phyloP scores from a whole-genome alignment of 2,888 invertebrate genomes.

The Carcina quercana region DNA sequence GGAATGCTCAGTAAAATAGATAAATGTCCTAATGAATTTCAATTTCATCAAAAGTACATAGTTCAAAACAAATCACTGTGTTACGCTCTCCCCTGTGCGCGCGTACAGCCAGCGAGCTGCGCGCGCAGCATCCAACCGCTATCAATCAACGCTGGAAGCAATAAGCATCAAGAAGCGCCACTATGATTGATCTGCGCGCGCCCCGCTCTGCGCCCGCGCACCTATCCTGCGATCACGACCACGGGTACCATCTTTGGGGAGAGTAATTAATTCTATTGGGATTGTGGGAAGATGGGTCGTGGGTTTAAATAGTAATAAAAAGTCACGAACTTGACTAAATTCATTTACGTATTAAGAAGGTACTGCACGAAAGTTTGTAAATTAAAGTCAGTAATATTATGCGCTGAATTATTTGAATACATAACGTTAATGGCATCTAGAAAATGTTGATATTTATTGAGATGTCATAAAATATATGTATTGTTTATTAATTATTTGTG shows the following conservation, averaged over 20 bases:
- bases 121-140: conserved; percentile 16
- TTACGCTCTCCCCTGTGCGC: conserved; percentile 21
- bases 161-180: conserved; percentile 65
- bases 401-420: too few relatives aligned
- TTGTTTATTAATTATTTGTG: too few relatives aligned
- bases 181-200: conserved; percentile 54
- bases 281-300: too few relatives aligned
- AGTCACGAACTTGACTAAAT: too few relatives aligned
- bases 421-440: too few relatives aligned
- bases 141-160: conserved; percentile 59
- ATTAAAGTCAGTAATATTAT: too few relatives aligned
- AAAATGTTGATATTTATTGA: too few relatives aligned
- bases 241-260: neutral
- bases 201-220: conserved; percentile 30
- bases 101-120: conserved; percentile 24
- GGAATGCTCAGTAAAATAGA: neutral
- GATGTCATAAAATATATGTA: too few relatives aligned
- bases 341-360: too few relatives aligned
- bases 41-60: neutral
- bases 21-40: neutral
- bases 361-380: too few relatives aligned
- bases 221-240: conserved; percentile 2
- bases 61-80: conserved; percentile 10
- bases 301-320: too few relatives aligned
- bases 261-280: too few relatives aligned